phyloP scores from a whole-genome alignment of 2,797 vertebrate species.

The Takifugu rubripes region DNA sequence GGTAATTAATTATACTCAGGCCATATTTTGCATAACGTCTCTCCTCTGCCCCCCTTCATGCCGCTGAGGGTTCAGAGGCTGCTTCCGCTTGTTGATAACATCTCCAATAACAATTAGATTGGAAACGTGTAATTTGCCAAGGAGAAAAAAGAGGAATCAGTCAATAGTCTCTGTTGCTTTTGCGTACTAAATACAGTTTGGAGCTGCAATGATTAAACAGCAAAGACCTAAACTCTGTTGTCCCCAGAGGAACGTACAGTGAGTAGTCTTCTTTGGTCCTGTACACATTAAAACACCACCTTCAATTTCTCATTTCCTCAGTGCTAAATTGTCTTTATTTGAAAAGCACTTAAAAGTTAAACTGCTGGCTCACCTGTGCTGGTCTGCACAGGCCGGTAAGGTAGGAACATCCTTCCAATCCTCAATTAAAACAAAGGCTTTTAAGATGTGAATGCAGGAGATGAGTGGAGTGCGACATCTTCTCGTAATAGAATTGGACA shows the following conservation, averaged over 20 bases:
- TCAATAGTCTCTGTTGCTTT: slow-evolving; percentile 68
- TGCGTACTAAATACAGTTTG: slow-evolving; percentile 69
- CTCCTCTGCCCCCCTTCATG: slow-evolving; percentile 48
- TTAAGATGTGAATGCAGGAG: slow-evolving; percentile 4
- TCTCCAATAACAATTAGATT: slow-evolving; percentile 83
- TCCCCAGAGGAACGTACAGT: too few species aligned
- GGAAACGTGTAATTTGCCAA: slow-evolving; percentile 75
- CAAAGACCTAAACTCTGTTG: too few species aligned
- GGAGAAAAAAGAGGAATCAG: slow-evolving; percentile 45
- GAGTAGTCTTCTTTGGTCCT: too few species aligned
- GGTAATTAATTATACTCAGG: slow-evolving; percentile 74
- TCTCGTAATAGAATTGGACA: slow-evolving; percentile 7
- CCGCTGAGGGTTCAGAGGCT: slow-evolving; percentile 67
- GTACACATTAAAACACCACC: too few species aligned
- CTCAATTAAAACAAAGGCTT: slow-evolving; percentile 25
- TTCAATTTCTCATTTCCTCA: too few species aligned
- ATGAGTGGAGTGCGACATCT: not conserved
- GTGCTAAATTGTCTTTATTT: too few species aligned
- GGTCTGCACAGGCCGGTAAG: too few species aligned
- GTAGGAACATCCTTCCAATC: not conserved
- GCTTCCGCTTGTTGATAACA: slow-evolving; percentile 76
- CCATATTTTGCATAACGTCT: slow-evolving; percentile 67
- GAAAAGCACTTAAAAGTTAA: too few species aligned
- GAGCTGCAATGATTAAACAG: not conserved
- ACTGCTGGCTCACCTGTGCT: too few species aligned